phyloP scores from a whole-genome alignment of 1,140 invertebrate genomes.

The Acromyrmex heyeri region DNA sequence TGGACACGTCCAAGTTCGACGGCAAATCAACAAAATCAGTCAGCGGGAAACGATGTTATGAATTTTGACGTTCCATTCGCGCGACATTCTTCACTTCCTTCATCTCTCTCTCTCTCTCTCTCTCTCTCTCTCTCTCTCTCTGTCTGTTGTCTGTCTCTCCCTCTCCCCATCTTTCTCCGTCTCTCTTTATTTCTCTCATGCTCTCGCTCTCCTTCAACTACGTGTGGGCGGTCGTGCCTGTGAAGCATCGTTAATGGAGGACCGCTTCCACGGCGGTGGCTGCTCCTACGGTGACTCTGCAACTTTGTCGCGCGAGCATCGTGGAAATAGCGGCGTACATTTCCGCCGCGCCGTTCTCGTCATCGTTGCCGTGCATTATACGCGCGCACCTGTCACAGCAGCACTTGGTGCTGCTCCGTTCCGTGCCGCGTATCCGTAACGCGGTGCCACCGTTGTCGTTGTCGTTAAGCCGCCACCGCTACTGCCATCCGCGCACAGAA shows the following conservation, averaged over 20 bases:
- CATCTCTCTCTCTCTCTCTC: neutral
- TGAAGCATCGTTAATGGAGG: slow-evolving; percentile 78
- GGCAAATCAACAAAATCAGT: neutral
- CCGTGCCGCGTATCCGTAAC: slow-evolving; percentile 40
- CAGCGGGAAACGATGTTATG: slow-evolving; percentile 18
- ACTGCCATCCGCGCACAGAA: slow-evolving; percentile 61
- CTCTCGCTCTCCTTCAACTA: slow-evolving; percentile 21
- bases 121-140: neutral
- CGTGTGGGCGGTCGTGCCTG: slow-evolving; percentile 78
- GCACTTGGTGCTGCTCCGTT: slow-evolving; percentile 3
- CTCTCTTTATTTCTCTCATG: neutral
- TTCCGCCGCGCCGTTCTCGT: slow-evolving; percentile 18
- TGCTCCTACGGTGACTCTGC: slow-evolving; percentile 78
- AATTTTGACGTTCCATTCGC: slow-evolving; percentile 44
- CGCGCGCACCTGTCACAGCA: slow-evolving; percentile 49
- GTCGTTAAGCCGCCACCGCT: slow-evolving; percentile 12
- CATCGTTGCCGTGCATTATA: slow-evolving; percentile 23
- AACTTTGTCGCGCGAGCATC: slow-evolving; percentile 72
- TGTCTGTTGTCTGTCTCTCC: neutral
- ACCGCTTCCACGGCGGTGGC: slow-evolving; percentile 71
- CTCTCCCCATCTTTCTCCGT: neutral
- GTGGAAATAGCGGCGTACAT: slow-evolving; percentile 60
- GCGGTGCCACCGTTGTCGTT: slow-evolving; percentile 33
- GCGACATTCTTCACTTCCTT: slow-evolving; percentile 29
- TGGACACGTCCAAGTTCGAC: slow-evolving; percentile 11